These are phyloP conservation scores for Adoxophyes honmai DNA, from an alignment of 1,140 invertebrate genomes.

Conservation along the genomic window DNA sequence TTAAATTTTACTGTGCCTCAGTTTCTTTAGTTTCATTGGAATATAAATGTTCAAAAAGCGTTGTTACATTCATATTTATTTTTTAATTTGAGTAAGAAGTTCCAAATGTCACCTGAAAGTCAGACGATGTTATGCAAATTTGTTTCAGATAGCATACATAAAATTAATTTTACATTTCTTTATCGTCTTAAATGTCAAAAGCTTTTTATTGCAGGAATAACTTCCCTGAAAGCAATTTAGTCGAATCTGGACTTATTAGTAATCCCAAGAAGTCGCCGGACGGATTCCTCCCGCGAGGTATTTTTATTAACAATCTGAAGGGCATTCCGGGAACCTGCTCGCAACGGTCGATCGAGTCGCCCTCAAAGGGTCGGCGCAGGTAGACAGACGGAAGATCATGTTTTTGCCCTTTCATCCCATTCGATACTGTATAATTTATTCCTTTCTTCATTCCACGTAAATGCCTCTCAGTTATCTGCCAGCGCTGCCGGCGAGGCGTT, in stretches of 20 bases:
- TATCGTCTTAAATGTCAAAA: too few relatives aligned
- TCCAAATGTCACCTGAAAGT: too few relatives aligned
- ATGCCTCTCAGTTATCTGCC: constrained; percentile 32
- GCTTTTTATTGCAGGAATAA: too few relatives aligned
- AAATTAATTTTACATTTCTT: too few relatives aligned
- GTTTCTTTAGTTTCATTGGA: background rate
- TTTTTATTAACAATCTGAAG: constrained; percentile 37
- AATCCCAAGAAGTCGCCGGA: constrained; percentile 31
- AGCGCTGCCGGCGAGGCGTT: constrained; percentile 18
- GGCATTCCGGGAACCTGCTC: constrained; percentile 43
- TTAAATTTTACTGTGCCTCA: constrained; percentile 26
- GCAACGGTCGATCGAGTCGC: constrained; percentile 27
- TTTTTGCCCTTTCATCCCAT: constrained; percentile 45
- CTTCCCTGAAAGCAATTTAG: background rate
- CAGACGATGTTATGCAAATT: too few relatives aligned
- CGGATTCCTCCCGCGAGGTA: constrained; percentile 29
- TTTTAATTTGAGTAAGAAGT: too few relatives aligned
- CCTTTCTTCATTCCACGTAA: constrained; percentile 39
- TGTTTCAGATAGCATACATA: too few relatives aligned
- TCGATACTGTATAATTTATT: constrained; percentile 43
- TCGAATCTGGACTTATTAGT: constrained; percentile 5
- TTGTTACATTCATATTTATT: too few relatives aligned
- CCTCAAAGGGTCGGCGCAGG: constrained; percentile 34
- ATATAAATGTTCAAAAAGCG: too few relatives aligned
- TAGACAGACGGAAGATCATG: constrained; percentile 39